Percentiles rank a stretch among this genome's conserved stretches.
Conservation (phyloP, 2,113 vertebrate species). For the Gnathonemus longibarbis region DNA sequence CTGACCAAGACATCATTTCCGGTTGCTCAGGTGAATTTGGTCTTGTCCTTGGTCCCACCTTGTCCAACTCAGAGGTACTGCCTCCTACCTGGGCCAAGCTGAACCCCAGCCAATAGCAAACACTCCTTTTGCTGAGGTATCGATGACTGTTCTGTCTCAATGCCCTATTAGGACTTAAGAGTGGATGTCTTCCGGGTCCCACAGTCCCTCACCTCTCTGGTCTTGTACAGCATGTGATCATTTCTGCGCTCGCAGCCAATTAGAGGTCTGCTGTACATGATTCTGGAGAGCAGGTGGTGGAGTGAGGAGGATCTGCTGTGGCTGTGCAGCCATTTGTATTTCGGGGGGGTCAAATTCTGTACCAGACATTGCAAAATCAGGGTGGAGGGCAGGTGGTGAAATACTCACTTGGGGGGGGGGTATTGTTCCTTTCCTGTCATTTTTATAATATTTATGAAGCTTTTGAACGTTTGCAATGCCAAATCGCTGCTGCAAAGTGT, state of each 20-base stretch:
- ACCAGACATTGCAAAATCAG: not conserved
- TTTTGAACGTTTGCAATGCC: not conserved
- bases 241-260: not conserved
- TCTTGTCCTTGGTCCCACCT: not conserved
- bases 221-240: not conserved
- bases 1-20: not conserved
- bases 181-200: not conserved
- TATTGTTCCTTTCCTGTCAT: not conserved
- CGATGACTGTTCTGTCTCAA: not conserved
- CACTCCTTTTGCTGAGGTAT: not conserved
- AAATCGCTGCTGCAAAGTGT: not conserved
- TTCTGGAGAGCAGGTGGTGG: not conserved
- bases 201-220: not conserved
- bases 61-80: not conserved
- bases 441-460: not conserved
- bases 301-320: not conserved
- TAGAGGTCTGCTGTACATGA: not conserved
- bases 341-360: not conserved
- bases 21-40: not conserved
- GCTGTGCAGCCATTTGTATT: not conserved
- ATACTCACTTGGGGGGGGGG: not conserved
- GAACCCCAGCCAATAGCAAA: not conserved
- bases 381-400: not conserved
- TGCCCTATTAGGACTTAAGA: not conserved
- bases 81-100: not conserved